phyloP scores from a whole-genome alignment of 37 sponge, comb jelly and placozoan species.

The Bolinopsis microptera region DNA sequence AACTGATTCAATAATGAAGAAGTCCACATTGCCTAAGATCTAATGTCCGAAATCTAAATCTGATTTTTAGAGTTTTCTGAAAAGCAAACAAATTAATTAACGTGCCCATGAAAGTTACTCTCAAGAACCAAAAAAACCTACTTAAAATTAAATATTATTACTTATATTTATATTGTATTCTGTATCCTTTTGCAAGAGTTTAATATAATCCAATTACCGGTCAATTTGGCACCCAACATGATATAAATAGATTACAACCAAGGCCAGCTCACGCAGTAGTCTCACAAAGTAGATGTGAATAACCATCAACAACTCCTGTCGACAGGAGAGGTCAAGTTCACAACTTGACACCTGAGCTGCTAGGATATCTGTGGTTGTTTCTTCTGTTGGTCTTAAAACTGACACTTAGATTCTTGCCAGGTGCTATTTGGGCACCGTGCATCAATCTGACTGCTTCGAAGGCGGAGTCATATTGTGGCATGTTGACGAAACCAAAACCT shows the following conservation, averaged over 20 bases:
- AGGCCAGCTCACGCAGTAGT: background rate
- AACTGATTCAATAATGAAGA: no score
- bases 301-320: background rate
- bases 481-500: constrained; percentile 92
- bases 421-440: constrained; percentile 36
- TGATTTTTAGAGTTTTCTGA: no score
- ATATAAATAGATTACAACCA: background rate
- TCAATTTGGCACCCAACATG: background rate
- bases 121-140: no score
- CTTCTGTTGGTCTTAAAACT: constrained; percentile 46
- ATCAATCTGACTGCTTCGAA: constrained; percentile 68
- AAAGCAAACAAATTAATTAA: no score
- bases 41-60: no score
- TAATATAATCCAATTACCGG: no score
- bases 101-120: no score
- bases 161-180: no score
- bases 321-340: background rate
- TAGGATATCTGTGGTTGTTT: background rate
- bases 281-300: background rate
- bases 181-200: no score
- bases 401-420: constrained; percentile 33
- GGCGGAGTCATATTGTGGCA: constrained; percentile 89
- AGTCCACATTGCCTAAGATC: no score
- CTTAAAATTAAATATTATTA: no score
- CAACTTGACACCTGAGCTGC: background rate